Base-by-base conservation (phyloP, 2,888 invertebrate genomes). In the Epistrophe eligans region DNA sequence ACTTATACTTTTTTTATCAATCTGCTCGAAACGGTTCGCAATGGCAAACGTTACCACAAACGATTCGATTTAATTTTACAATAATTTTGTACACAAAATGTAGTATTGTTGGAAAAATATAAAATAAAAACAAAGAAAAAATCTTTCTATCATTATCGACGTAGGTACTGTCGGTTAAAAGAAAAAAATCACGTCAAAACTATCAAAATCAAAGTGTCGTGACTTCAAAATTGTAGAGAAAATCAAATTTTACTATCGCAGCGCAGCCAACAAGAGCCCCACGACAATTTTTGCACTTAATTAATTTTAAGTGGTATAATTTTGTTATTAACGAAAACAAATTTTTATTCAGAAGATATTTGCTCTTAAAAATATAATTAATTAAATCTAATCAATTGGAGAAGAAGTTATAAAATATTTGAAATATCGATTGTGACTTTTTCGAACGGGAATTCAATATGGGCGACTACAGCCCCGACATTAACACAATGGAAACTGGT, bases 401-500 rank as follows among this genome's bases (percentile, higher is more conserved):
- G 24, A 24, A 24, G 11, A 17, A 17, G 9, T 35, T 60, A n/a
- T 10, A 66, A 55, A 35, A 48, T 24, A 48, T 64, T 64, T 15
- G n/a, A 72, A 72, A 77, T n/a, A 82, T 77, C 77, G 73, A 79
- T 79, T 48, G 35, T 32, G 35, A 50, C 10, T 64, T 45, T 24
- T 19, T 9, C 32, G n/a, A 45, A 77, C 15, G 32, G 60, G 15
- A 81, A 85, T 81, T 70, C 85, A 85, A 85, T 85, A 85, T 85
- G 85, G 85, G 85, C 85, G 85, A 85, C 74, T 82, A 85, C 64
- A 82, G 77, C 81, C 77, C 85, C 89, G 90, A 85, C 57, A 87
- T 83, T 17, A 87, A 89, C 88, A 89, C 89, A 90, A 90, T 90
- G 89, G 88, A 91, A 91, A 92, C 91, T 90, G 90, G 81, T 90